A percentile compares a stretch with the other conserved stretches of the same genome.
Evolutionary conservation across 2,888 invertebrate species (phyloP).

Genomic region (Hydropsyche betteni): DNA sequence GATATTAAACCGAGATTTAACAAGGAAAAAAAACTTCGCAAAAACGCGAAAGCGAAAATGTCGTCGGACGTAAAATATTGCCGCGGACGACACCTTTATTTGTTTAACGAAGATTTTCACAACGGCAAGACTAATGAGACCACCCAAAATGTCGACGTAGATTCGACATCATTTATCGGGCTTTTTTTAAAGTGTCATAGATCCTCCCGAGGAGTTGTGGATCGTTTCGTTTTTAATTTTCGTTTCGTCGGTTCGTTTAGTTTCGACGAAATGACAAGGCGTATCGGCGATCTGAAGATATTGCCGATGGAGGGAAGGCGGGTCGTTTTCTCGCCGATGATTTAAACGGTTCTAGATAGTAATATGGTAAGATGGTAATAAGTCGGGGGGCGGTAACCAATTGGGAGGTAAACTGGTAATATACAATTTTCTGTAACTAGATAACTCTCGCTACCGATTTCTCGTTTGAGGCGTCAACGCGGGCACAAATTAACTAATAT

Average conservation of each 20-base stretch:
- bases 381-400: conserved; percentile 14
- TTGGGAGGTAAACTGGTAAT: conserved; percentile 31
- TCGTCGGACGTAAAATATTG: no score
- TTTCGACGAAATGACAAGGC: conserved; percentile 1
- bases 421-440: conserved; percentile 34
- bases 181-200: no score
- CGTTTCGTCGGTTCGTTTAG: conserved; percentile 1
- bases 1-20: background rate
- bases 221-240: background rate
- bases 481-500: background rate
- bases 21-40: background rate
- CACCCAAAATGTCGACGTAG: background rate
- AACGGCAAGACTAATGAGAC: conserved; percentile 16
- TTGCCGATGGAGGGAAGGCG: conserved; percentile 1
- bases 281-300: conserved; percentile 4
- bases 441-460: conserved; percentile 28
- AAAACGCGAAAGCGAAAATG: background rate
- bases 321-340: conserved; percentile 3
- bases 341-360: conserved; percentile 13
- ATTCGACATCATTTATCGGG: no score
- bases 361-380: conserved; percentile 26
- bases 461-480: conserved; percentile 12
- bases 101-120: conserved; percentile 18
- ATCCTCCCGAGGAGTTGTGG: no score
- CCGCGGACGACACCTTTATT: no score